Evolutionary conservation across 2,797 vertebrate species (phyloP).

Genomic region (Coccyzus lansbergi): DNA sequence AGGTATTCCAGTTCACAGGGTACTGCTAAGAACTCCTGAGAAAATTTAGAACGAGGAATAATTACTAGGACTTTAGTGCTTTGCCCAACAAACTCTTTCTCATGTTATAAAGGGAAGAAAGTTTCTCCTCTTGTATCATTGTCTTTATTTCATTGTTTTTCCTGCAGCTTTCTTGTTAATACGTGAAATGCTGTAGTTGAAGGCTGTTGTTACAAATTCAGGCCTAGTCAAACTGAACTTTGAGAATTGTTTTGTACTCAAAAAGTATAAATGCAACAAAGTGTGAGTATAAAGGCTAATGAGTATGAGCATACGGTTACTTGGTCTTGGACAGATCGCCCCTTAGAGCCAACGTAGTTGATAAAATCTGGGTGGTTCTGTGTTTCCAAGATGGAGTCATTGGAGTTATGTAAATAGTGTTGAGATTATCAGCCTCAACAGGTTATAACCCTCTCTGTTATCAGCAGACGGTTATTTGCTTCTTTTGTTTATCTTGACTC

Average conservation of each 20-base stretch:
- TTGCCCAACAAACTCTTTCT: neutral
- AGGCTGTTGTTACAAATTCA: neutral
- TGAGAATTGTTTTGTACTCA: neutral
- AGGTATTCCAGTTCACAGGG: neutral
- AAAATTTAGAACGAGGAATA: neutral
- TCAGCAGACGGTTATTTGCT: conserved; percentile 15
- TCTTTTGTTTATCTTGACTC: neutral
- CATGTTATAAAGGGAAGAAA: neutral
- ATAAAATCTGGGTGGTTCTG: neutral
- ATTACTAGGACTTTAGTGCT: neutral
- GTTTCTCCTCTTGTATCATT: neutral
- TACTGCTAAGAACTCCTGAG: neutral
- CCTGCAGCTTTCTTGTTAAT: neutral
- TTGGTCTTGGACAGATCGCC: neutral
- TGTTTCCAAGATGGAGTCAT: neutral
- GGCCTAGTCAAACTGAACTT: neutral
- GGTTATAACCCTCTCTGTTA: neutral
- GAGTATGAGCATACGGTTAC: neutral
- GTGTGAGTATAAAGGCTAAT: neutral
- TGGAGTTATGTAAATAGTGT: neutral
- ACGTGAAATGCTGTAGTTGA: neutral
- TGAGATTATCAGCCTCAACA: neutral
- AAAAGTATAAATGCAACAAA: neutral
- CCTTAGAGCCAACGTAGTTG: neutral
- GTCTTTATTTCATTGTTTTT: neutral